Conservation (phyloP, 2,888 invertebrate species). For the Diaprepes abbreviatus region DNA sequence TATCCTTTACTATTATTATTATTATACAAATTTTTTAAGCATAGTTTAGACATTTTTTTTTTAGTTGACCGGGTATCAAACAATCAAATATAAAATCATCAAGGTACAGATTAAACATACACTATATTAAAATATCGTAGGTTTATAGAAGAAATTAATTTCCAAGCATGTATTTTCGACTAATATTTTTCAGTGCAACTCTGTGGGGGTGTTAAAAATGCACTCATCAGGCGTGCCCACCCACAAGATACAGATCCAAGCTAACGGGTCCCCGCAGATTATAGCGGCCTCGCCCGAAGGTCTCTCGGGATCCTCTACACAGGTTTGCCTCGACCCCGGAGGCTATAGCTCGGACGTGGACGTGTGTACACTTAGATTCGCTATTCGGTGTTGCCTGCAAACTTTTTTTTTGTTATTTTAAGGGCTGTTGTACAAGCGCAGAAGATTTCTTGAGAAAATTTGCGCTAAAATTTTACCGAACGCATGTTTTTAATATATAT, state of each 20-base stretch:
- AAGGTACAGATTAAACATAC: no score
- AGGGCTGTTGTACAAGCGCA: no score
- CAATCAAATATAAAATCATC: no score
- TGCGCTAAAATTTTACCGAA: background rate
- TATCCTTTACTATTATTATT: no score
- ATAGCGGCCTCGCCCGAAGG: constrained; percentile 70
- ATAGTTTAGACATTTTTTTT: no score
- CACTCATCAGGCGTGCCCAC: constrained; percentile 67
- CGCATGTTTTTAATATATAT: background rate
- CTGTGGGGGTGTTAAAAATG: constrained; percentile 70
- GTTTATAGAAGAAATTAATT: no score
- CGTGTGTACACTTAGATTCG: constrained; percentile 70
- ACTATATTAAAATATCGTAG: no score
- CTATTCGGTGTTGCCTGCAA: constrained; percentile 41
- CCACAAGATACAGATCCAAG: constrained; percentile 70
- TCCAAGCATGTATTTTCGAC: constrained; percentile 11
- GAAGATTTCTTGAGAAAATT: no score
- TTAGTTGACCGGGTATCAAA: no score
- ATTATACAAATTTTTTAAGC: no score
- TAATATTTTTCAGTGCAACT: constrained; percentile 54
- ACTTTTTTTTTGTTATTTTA: constrained; percentile 25
- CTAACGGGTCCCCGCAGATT: constrained; percentile 69
- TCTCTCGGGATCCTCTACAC: constrained; percentile 70
- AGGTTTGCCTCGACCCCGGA: constrained; percentile 83
- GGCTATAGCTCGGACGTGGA: constrained; percentile 81